A percentile compares a stretch with the other conserved stretches of the same genome.
Evolutionary conservation across 2,888 invertebrate genomes (phyloP).

Genomic region (Nephrocerus scutellatus): DNA sequence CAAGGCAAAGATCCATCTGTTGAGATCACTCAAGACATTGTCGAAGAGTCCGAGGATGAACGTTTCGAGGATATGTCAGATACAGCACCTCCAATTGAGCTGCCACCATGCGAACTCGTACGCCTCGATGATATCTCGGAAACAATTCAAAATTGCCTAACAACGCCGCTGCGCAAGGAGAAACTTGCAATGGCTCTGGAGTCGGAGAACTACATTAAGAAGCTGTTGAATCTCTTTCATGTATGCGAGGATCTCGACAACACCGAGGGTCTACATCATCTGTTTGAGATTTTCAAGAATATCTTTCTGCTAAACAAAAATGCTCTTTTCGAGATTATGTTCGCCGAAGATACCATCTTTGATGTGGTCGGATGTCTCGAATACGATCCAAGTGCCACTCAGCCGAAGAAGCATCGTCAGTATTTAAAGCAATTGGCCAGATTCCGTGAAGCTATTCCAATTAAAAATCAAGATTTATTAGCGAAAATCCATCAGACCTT

Average conservation of each 20-base stretch:
- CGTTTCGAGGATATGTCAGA: constrained; percentile 95
- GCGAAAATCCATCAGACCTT: constrained; percentile 99
- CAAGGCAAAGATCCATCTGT: constrained; percentile 99
- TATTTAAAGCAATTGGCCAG: constrained; percentile 88
- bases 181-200: constrained; percentile 90
- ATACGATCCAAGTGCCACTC: constrained; percentile 83
- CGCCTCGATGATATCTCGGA: constrained; percentile 93
- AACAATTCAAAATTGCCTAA: constrained; percentile 78
- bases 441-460: constrained; percentile 90
- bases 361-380: constrained; percentile 98
- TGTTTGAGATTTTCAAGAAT: constrained; percentile 97
- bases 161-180: constrained; percentile 86
- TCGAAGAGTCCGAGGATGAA: constrained; percentile 95
- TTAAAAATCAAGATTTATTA: constrained; percentile 87
- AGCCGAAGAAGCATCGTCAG: constrained; percentile 89
- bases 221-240: constrained; percentile 89
- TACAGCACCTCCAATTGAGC: constrained; percentile 85
- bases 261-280: constrained; percentile 85
- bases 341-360: constrained; percentile 92
- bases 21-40: constrained; percentile 94
- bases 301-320: constrained; percentile 98
- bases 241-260: constrained; percentile 97
- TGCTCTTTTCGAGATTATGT: constrained; percentile 94
- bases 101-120: constrained; percentile 91
- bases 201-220: constrained; percentile 90